Evolutionary conservation across 2,888 invertebrate species (phyloP).

Genomic region (Dryocosmus kuriphilus): DNA sequence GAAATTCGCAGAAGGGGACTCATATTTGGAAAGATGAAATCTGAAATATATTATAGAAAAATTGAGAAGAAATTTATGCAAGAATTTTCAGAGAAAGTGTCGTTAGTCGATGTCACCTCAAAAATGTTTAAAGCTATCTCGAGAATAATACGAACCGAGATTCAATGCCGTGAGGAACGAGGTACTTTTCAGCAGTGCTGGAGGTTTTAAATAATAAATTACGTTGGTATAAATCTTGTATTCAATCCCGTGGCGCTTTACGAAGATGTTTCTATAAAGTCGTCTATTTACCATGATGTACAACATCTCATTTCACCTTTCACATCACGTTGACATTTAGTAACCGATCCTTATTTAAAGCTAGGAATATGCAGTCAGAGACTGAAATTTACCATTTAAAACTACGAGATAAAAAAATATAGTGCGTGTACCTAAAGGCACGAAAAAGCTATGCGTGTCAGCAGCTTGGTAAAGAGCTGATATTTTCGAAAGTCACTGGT

Average conservation of each 20-base stretch:
- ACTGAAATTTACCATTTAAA: not conserved
- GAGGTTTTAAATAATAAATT: constrained; percentile 46
- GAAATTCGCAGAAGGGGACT: too few species aligned
- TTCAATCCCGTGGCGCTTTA: constrained; percentile 46
- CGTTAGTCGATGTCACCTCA: not conserved
- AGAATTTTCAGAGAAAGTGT: not conserved
- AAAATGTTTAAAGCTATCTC: not conserved
- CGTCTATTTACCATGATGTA: constrained; percentile 1
- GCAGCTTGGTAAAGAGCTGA: not conserved
- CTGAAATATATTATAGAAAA: too few species aligned
- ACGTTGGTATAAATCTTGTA: constrained; percentile 49
- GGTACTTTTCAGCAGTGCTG: not conserved
- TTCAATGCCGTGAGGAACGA: not conserved
- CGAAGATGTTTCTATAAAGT: constrained; percentile 1
- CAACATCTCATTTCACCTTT: constrained; percentile 40
- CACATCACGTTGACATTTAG: constrained; percentile 45
- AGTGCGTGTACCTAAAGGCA: not conserved
- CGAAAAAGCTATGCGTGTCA: too few species aligned
- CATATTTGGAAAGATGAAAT: too few species aligned
- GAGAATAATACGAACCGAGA: not conserved
- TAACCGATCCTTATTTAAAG: constrained; percentile 24
- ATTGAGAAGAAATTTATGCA: not conserved
- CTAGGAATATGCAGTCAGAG: not conserved
- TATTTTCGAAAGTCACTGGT: constrained; percentile 17
- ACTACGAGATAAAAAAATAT: not conserved